phyloP scores from a whole-genome alignment of 2,113 vertebrate genomes.

The Fregetta grallaria region DNA sequence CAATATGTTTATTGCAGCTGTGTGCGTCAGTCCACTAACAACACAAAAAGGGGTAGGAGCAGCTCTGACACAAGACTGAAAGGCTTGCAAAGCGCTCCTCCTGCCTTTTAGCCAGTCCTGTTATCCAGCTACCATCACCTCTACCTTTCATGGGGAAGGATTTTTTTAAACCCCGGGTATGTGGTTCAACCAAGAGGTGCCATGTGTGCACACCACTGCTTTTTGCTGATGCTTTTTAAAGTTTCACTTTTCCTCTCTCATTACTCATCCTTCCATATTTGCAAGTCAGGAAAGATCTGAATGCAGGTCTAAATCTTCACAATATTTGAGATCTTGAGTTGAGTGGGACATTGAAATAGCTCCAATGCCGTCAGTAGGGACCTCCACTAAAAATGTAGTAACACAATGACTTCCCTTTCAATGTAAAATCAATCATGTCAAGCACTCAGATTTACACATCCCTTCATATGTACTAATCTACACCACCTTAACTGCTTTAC shows the following conservation, averaged over 20 bases:
- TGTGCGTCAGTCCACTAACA: not conserved
- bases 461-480: not conserved
- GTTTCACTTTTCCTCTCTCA: not conserved
- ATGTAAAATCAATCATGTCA: not conserved
- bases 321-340: not conserved
- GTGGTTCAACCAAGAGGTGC: not conserved
- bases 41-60: not conserved
- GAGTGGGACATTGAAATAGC: not conserved
- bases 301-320: not conserved
- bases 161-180: fast-evolving
- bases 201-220: fast-evolving
- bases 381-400: not conserved
- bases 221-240: not conserved
- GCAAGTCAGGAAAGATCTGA: not conserved
- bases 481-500: not conserved
- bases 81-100: not conserved
- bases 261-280: not conserved
- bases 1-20: not conserved
- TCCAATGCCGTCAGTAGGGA: not conserved
- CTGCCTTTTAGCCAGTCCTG: not conserved
- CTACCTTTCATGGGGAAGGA: not conserved
- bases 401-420: not conserved
- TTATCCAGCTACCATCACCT: not conserved
- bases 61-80: not conserved
- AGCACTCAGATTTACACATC: not conserved